phyloP scores from a whole-genome alignment of 2,797 vertebrate species.

The Podarcis lilfordi region DNA sequence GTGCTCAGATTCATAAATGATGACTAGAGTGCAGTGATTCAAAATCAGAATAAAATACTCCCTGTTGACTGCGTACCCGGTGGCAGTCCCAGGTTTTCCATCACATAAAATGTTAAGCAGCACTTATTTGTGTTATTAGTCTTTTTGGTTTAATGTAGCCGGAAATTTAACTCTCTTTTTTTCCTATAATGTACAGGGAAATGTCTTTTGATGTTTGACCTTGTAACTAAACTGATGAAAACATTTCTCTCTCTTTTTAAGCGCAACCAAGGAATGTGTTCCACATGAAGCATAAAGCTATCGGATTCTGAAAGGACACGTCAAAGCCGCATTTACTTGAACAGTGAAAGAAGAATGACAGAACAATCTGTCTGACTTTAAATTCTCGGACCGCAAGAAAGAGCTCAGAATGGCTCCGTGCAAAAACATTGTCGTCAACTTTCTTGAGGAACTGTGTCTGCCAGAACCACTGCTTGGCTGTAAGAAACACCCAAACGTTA shows the following conservation, averaged over 20 bases:
- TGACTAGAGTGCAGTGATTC: neutral
- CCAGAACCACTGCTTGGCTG: constrained; percentile 61
- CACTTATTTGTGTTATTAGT: neutral
- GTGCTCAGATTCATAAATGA: neutral
- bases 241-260: constrained; percentile 64
- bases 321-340: constrained; percentile 42
- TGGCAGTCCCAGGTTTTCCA: neutral
- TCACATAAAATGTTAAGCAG: neutral
- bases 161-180: too few species aligned
- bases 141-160: neutral
- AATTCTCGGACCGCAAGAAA: constrained; percentile 29
- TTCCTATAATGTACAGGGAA: neutral
- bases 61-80: neutral
- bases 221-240: neutral
- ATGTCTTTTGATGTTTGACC: neutral
- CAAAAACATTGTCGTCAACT: constrained; percentile 59
- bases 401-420: constrained; percentile 73
- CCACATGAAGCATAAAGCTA: constrained; percentile 57
- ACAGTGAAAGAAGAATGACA: constrained; percentile 69
- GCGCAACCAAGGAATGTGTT: constrained; percentile 63
- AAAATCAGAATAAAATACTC: neutral
- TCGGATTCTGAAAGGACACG: constrained; percentile 49
- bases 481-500: constrained; percentile 77
- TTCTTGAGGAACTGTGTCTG: constrained; percentile 73
- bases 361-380: constrained; percentile 60